Evolutionary conservation across 2,113 vertebrate species (phyloP).

Genomic region (Hyaena hyaena): DNA sequence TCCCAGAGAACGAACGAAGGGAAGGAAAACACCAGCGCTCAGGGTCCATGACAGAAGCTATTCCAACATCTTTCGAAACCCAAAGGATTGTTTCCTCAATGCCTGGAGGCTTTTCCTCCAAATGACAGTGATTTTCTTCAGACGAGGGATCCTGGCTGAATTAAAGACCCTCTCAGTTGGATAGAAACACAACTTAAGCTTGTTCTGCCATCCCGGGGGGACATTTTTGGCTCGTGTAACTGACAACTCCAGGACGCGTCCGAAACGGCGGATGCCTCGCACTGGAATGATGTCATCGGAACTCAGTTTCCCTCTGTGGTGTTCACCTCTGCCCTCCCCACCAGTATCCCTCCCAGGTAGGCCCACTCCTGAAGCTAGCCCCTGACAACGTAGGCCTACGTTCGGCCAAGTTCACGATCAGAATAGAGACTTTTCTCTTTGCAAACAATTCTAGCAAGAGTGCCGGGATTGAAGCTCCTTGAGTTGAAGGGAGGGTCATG

Average conservation of each 20-base stretch:
- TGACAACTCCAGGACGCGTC: not conserved
- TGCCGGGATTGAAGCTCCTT: not conserved
- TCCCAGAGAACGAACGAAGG: not conserved
- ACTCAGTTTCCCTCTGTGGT: not conserved
- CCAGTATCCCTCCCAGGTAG: not conserved
- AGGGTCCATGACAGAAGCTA: not conserved
- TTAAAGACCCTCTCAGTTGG: not conserved
- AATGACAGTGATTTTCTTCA: not conserved
- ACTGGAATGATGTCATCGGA: not conserved
- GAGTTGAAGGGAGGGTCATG: not conserved
- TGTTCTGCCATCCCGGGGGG: not conserved
- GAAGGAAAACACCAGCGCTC: rapidly evolving
- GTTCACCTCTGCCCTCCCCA: not conserved
- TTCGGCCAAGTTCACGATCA: not conserved
- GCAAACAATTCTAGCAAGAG: not conserved
- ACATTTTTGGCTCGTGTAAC: not conserved
- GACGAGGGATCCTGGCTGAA: too few species aligned
- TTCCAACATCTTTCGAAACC: not conserved
- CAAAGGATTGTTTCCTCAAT: too few species aligned
- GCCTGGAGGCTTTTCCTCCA: not conserved
- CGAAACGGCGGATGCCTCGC: not conserved
- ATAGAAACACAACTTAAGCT: not conserved
- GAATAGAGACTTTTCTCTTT: not conserved
- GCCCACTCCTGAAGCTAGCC: not conserved
- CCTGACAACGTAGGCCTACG: rapidly evolving